phyloP scores from a whole-genome alignment of 2,888 invertebrate species.

The Platycheirus albimanus region DNA sequence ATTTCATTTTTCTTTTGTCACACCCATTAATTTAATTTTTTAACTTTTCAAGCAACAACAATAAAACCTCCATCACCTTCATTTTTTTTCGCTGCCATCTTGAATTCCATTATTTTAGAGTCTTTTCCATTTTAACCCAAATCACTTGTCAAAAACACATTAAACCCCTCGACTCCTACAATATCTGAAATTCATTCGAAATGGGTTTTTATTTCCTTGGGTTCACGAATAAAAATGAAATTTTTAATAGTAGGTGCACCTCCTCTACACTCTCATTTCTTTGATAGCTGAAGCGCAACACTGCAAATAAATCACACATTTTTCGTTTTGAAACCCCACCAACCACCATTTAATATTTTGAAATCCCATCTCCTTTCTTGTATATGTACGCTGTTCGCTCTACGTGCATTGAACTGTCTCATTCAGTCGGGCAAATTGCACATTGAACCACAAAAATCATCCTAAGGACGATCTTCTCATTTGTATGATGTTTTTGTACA shows the following conservation, averaged over 20 bases:
- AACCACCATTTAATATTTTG: constrained; percentile 10
- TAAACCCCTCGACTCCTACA: constrained; percentile 2
- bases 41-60: too few species aligned
- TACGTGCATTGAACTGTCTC: constrained; percentile 62
- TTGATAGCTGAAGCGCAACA: too few species aligned
- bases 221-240: constrained; percentile 12
- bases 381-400: background rate
- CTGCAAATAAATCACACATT: background rate
- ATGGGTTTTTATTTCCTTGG: background rate
- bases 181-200: constrained; percentile 5
- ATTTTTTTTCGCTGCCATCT: background rate
- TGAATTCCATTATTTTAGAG: constrained; percentile 9
- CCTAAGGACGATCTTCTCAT: constrained; percentile 28
- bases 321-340: background rate
- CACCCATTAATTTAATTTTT: constrained; percentile 2
- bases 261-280: background rate
- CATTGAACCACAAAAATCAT: constrained; percentile 66
- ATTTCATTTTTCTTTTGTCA: constrained; percentile 1
- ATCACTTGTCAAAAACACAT: constrained; percentile 31
- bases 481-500: constrained; percentile 6
- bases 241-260: too few species aligned
- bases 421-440: constrained; percentile 51
- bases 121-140: constrained; percentile 21
- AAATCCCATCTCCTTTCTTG: background rate
- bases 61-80: too few species aligned